Base-by-base conservation (phyloP, 35 echinoderm and acorn worm genomes). In the Holothuria glaberrima region DNA sequence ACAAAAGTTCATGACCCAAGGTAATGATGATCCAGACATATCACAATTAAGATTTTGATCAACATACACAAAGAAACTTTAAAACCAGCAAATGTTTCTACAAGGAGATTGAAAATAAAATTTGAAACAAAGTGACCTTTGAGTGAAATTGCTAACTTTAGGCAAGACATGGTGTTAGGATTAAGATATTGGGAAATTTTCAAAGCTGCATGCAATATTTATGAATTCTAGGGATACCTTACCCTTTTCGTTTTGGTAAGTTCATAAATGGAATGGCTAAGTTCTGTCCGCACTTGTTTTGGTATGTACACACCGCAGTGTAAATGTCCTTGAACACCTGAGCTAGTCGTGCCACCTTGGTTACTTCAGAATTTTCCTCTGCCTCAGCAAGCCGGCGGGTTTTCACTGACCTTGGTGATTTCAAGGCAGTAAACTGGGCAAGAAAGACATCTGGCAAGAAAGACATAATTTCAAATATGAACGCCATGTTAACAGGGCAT, bases 241-340 rank as follows among this genome's bases (percentile, higher is more conserved):
- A 99, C 97, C 97, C 92, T 82, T 99, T 99, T 91, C 92, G 93
- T 21, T 94, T 92, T 10, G 97, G 97, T 71, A 94, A 59, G 59
- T 99, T 99, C 90, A 99, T 95, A 69, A 99, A 94, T 75, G 97
- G 97, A 44, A 94, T 99, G 52, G 97, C 97, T 34, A 99, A 80
- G 66, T 90, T 93, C 61, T 95, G 97, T 29, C 97, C 97, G 63
- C 89, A 90, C 31, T 68, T 34, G 64, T 99, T 88, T 45, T 89
- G 86, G 72, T 88, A 94, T 9, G 88, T 93, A 75, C 97, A 99
- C 60, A 99, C 97, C 3, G 75, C 93, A 2, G 91, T 99, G 78
- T 95, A 99, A 61, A 99, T 95, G 36, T 95, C 97, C 54, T 99
- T 94, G 84, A 99, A 99, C 21, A 99, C 97, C 85, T 99, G 97